Percentiles rank a stretch among this genome's conserved stretches.
phyloP scores from a whole-genome alignment of 2,113 vertebrate species.

The Trematomus loennbergii region DNA sequence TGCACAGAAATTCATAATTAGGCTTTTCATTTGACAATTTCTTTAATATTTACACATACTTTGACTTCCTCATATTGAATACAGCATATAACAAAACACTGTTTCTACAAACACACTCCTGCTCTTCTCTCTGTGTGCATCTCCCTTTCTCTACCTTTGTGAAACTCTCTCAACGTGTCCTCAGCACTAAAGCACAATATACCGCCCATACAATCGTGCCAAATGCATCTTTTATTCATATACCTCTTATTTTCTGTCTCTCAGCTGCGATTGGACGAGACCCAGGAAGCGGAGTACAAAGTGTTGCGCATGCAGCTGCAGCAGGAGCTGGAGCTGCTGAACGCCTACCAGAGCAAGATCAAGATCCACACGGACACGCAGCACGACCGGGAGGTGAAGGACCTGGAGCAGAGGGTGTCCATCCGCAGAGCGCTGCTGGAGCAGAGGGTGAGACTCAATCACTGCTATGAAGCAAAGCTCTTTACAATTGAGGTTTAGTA shows the following conservation, averaged over 20 bases:
- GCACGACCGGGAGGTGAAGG: constrained; percentile 91
- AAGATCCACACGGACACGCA: constrained; percentile 94
- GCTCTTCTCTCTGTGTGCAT: constrained; percentile 17
- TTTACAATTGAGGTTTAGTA: constrained; percentile 21
- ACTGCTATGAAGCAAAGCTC: constrained; percentile 11
- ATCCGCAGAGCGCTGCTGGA: constrained; percentile 92
- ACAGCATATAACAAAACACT: not conserved
- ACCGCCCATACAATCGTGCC: not conserved
- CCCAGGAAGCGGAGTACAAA: constrained; percentile 93
- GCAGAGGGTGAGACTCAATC: constrained; percentile 85
- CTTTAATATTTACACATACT: not conserved
- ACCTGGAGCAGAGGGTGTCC: constrained; percentile 93
- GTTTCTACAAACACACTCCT: not conserved
- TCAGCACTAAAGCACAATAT: constrained; percentile 10
- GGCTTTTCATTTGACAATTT: no score
- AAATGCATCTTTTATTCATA: constrained; percentile 9
- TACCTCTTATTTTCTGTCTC: not conserved
- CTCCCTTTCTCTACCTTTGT: constrained; percentile 3
- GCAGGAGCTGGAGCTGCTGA: constrained; percentile 93
- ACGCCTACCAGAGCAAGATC: constrained; percentile 96
- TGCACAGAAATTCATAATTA: no score
- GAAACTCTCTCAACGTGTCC: constrained; percentile 3
- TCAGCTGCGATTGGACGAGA: constrained; percentile 92
- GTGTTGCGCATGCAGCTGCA: constrained; percentile 92
- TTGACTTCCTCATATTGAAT: not conserved